Percentiles rank a stretch among this genome's conserved stretches.
Conservation (phyloP, 2,888 invertebrate species). For the Callinectes sapidus region DNA sequence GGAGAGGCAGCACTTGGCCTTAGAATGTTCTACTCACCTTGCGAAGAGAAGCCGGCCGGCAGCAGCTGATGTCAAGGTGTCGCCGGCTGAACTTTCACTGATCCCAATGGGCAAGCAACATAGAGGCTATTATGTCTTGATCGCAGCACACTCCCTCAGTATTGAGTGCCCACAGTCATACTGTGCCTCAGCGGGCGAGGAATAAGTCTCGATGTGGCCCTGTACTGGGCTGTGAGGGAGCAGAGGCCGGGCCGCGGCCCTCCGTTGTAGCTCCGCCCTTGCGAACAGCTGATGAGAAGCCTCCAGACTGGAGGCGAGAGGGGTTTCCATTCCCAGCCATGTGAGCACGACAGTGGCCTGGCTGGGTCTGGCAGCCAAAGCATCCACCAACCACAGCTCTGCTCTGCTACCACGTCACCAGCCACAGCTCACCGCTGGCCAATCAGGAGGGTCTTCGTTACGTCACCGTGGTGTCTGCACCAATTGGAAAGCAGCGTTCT, state of each 20-base stretch:
- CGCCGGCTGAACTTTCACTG: slow-evolving; percentile 68
- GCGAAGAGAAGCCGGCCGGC: slow-evolving; percentile 54
- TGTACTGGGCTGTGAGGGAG: slow-evolving; percentile 30
- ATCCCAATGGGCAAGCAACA: slow-evolving; percentile 54
- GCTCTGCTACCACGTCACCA: slow-evolving; percentile 58
- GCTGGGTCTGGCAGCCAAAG: slow-evolving; percentile 61
- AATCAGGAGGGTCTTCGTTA: slow-evolving; percentile 50
- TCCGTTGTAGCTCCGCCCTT: slow-evolving; percentile 53
- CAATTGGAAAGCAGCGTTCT: slow-evolving; percentile 49
- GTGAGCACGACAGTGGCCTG: slow-evolving; percentile 58
- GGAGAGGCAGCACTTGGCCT: slow-evolving; percentile 46
- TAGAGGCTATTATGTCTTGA: slow-evolving; percentile 50
- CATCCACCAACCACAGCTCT: slow-evolving; percentile 63
- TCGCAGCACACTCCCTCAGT: slow-evolving; percentile 35
- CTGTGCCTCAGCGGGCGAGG: slow-evolving; percentile 44
- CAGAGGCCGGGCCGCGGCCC: slow-evolving; percentile 27
- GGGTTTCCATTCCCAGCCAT: slow-evolving; percentile 62
- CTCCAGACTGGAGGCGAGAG: slow-evolving; percentile 60
- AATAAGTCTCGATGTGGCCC: slow-evolving; percentile 37
- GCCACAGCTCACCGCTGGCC: slow-evolving; percentile 38
- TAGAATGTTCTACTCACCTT: slow-evolving; percentile 66
- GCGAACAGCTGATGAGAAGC: slow-evolving; percentile 67
- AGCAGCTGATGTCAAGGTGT: slow-evolving; percentile 68
- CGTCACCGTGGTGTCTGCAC: slow-evolving; percentile 46
- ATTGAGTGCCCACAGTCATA: slow-evolving; percentile 38